Base-by-base conservation (phyloP, 2,113 vertebrate genomes). In the Myiopsitta monachus region DNA sequence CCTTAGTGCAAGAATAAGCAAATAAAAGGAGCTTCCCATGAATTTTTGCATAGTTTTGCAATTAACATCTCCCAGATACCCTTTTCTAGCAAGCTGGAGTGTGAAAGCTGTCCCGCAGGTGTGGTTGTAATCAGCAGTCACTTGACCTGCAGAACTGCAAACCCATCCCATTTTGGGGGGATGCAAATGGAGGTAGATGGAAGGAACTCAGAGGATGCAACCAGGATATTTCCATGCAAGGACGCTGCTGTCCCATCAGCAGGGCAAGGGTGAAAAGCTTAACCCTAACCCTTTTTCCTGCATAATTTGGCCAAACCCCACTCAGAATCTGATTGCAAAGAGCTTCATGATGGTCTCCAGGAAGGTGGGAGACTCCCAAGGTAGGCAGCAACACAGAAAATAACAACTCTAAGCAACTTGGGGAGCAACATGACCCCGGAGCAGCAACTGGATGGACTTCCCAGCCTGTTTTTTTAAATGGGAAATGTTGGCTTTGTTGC, bases 161-260 rank as follows among this genome's bases (percentile, higher is more conserved):
- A 16, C 14, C 14, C 2, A 0, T 7, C 31, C 16, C 0, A 0
- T 38, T 67, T 38, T 17, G 0, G 18, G 46, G 52, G 46, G 7
- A 1, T 47, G n/a, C 22, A 82, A 43, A 39, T 52, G n/a, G 19
- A 54, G 19, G 17, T 18, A 44, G 41, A 23, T 0, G 1, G 22
- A 39, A n/a, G 26, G 8, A 82, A 23, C 52, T 64, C 17, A 7
- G 59, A 39, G 17, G 49, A 52, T 30, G 36, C 18, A 61, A 44
- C 39, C 1, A 1, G 30, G 27, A 0, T 88, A 28, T 77, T 74
- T 75, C 74, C 3, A 2, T 54, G 52, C 69, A 19, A 49, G 55
- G 69, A 81, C 55, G 43, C 24, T 38, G 30, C 23, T 85, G 7
- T 62, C 7, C 57, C 52, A 6, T 18, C 69, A 27, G 31, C 46